Base-by-base conservation (phyloP, 2,888 invertebrate species). In the Leistus spinibarbis region DNA sequence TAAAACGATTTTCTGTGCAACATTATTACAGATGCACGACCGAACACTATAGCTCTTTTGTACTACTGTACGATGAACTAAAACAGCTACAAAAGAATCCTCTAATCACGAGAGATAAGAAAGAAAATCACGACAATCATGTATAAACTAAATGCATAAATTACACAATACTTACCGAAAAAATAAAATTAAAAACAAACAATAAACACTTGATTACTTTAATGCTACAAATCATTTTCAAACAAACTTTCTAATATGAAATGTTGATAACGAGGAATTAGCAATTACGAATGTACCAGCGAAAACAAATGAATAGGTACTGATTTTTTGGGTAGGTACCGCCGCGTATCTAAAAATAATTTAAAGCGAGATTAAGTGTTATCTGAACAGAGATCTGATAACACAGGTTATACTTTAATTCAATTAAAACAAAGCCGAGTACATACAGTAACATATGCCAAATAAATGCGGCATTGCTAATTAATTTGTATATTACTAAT, bases 181-280 rank as follows among this genome's bases (percentile, higher is more conserved):
- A 73, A 54, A 73, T 73, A 57, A 73, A 73, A 84, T 94, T 94
- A 87, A 94, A 93, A 86, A 93, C 88, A 85, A 94, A 95, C 82
- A 95, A 90, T 81, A 94, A 88, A 86, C 93, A 93, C 88, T 95
- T 95, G 84, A 93, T 90, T 87, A 92, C 90, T 85, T 91, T 90
- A 87, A 91, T 91, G 84, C 91, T 92, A 86, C 91, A 91, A 87
- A 89, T 89, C 90, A 91, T 91, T 83, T 86, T 88, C 84, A 83
- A 81, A 80, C 76, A 69, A 73, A 2, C 22, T 40, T 40, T 40
- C 7, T 40, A 40, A 40, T 0, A 13, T 40, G 13, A 24, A 24
- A 4, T 24, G 24, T 24, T 40, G 40, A 40, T 40, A 40, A 40
- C 40, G 40, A 40, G 40, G 13, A 40, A 40, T 40, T 40, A 5